Base-by-base conservation (phyloP, 1,140 invertebrate species). In the Diorhabda sublineata region DNA sequence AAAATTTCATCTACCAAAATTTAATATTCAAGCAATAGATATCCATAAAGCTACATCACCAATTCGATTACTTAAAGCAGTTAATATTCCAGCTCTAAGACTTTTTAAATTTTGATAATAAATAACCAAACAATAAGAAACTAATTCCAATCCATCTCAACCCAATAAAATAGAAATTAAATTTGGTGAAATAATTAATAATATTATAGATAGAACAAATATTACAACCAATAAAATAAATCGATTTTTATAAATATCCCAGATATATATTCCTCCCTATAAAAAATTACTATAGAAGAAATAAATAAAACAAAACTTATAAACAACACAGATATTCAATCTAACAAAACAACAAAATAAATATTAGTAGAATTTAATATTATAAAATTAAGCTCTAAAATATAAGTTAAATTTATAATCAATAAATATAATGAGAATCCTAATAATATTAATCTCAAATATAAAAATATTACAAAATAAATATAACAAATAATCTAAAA, bases 151-250 rank as follows among this genome's bases (percentile, higher is more conserved):
- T 0, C 87, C 87, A 87, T 90, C 88, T 73, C 88, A 89, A 0
- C 88, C 87, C 78, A 90, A 83, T 79, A 90, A 84, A 85, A 90
- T 88, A 77, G 82, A 85, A 82, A 89, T 81, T 81, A 89, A 81
- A 86, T 88, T 88, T 72, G 85, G 84, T 6, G 85, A 86, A 80
- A 89, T 82, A 87, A 89, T 87, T 84, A 90, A 83, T 75, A 89
- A 81, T 74, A 88, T 80, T 84, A 90, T 89, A n/a, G 86, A 88
- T 61, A 86, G 74, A 75, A 89, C 82, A 87, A 90, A 89, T 81
- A 88, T 80, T 75, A 86, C 78, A 69, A 89, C 83, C 80, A 88
- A 83, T 70, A 78, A 89, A 78, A 11, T 11, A 11, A 11, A 11
- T 11, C 11, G 11, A 11, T 11, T 11, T 11, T 11, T 11, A 11